Evolutionary conservation across 2,888 invertebrate species (phyloP), one percentile per base, ranked within the genome.

Genomic region (Andrena dorsata): DNA sequence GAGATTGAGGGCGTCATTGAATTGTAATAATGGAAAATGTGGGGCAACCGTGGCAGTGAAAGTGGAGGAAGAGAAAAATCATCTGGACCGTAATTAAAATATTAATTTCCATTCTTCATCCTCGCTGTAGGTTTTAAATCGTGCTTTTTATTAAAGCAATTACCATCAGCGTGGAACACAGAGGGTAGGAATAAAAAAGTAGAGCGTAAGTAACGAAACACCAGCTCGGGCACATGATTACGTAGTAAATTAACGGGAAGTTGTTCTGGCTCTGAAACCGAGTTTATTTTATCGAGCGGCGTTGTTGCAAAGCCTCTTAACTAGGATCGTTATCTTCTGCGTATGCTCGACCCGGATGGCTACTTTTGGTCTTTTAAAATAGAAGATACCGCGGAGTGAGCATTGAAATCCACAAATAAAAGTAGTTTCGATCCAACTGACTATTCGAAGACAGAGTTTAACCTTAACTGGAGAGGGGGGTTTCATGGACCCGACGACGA

Each of bases 261-360:
- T 75, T 80, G 56, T 56, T 71, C 41, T 5, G 23, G 30, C 74
- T 56, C 41, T 69, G 66, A 78, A 70, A 74, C 63, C 60, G 26
- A 77, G 80, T 79, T 82, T 75, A 71, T 77, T 82, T 80, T 77
- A 82, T 76, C 72, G 79, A 61, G 72, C 74, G 68, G 35, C 26
- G 66, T 49, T 30, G 61, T 71, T 65, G 76, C 69, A 72, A 71
- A 77, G 53, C 64, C 85, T 85, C 79, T 85, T 77, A 85, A 82
- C 71, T 51, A 60, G 66, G 56, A 72, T 82, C 73, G 61, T 77
- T 85, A 83, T 77, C 80, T 64, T 64, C 63, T 70, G n/a, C 76
- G 63, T 76, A 79, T 76, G 76, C 41, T 68, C 47, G 16, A 49
- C 16, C 41, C 16, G 71, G 41, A 70, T 23, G 51, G 32, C n/a